Conservation (phyloP, 1,140 invertebrate genomes). For the Penaeus vannamei region DNA sequence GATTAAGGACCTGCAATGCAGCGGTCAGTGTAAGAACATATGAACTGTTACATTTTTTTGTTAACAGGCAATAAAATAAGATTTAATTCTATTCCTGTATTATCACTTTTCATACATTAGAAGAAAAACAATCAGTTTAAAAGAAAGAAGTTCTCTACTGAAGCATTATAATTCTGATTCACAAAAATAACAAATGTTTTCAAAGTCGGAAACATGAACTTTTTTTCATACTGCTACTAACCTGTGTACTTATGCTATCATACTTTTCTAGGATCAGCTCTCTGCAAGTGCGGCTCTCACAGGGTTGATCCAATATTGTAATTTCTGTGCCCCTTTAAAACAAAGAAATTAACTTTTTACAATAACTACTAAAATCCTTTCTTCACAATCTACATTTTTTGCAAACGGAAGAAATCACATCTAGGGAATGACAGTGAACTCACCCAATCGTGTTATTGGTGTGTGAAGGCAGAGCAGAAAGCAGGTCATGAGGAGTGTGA, state of each 20-base stretch:
- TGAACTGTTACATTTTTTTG: background rate
- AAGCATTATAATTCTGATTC: no score
- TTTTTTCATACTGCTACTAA: background rate
- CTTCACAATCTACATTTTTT: no score
- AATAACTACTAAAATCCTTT: no score
- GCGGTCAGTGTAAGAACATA: background rate
- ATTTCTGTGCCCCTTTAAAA: constrained; percentile 70
- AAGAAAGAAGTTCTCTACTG: no score
- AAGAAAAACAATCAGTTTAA: no score
- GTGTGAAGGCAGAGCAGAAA: constrained; percentile 52
- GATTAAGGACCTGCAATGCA: constrained; percentile 79
- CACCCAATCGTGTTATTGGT: constrained; percentile 50
- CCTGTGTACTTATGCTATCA: constrained; percentile 81
- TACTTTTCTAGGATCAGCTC: constrained; percentile 88
- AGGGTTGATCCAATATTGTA: constrained; percentile 74
- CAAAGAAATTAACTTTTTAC: background rate
- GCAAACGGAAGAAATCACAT: no score
- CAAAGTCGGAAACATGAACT: background rate
- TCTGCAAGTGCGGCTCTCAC: constrained; percentile 90
- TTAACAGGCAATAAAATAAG: no score
- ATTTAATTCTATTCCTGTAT: no score
- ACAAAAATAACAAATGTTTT: no score
- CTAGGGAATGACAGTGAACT: background rate
- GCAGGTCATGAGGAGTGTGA: constrained; percentile 44
- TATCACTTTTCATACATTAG: no score